A percentile compares a stretch with the other conserved stretches of the same genome.
These are phyloP conservation scores for Euura lappo DNA, from an alignment of 1,140 invertebrate genomes.

Conservation along the genomic window DNA sequence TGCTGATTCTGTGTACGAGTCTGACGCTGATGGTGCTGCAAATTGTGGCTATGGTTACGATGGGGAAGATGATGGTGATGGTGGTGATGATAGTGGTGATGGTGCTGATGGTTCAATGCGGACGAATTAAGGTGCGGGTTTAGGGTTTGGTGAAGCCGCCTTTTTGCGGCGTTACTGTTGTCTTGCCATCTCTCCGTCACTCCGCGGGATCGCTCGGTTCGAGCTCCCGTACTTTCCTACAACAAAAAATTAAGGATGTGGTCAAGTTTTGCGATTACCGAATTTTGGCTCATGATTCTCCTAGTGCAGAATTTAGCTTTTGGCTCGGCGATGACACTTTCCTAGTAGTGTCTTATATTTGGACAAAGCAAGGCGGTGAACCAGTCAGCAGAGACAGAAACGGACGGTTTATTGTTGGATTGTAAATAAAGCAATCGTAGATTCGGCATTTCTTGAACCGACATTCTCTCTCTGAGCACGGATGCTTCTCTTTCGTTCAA, in stretches of 20 bases:
- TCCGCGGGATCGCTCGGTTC: slow-evolving; percentile 7
- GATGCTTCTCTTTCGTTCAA: neutral
- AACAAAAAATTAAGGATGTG: neutral
- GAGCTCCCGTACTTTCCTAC: slow-evolving; percentile 10
- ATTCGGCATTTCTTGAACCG: neutral
- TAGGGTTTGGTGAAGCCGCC: neutral
- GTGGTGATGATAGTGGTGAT: neutral
- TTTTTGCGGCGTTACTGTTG: slow-evolving; percentile 1
- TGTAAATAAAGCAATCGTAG: slow-evolving; percentile 7
- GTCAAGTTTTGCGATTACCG: too few relatives aligned
- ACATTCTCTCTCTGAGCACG: neutral
- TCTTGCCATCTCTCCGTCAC: slow-evolving; percentile 13
- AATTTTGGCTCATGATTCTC: too few relatives aligned
- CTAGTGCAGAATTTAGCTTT: too few relatives aligned
- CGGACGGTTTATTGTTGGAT: neutral
- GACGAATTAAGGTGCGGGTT: neutral
- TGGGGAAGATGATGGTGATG: neutral
- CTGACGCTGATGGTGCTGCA: neutral
- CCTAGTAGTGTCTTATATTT: too few relatives aligned
- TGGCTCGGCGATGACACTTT: too few relatives aligned
- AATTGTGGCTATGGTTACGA: neutral
- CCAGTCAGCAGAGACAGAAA: neutral
- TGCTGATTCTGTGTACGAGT: neutral
- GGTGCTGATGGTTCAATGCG: neutral
- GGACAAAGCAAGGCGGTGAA: neutral